phyloP scores from a whole-genome alignment of 2,797 vertebrate species.

The Rhinella marina region DNA sequence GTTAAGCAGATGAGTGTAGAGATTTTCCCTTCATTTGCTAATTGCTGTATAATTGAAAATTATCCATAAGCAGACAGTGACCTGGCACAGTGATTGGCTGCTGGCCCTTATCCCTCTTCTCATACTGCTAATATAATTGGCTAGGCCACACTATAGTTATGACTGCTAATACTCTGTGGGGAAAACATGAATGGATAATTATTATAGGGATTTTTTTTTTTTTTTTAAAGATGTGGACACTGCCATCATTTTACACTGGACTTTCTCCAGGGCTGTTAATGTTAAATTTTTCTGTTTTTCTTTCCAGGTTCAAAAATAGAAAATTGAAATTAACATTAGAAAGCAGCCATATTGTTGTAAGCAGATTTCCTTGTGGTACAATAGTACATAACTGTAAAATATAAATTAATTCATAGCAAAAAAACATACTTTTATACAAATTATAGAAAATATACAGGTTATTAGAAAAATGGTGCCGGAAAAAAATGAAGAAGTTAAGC shows the following conservation, averaged over 20 bases:
- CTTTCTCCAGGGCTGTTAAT: constrained; percentile 5
- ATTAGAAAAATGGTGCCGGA: background rate
- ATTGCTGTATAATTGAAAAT: constrained; percentile 68
- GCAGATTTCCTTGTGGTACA: background rate
- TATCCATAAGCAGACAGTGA: constrained; percentile 60
- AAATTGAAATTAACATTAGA: background rate
- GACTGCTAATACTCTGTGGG: constrained; percentile 69
- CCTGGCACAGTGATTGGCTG: constrained; percentile 70
- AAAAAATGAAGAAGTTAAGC: background rate
- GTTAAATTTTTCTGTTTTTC: constrained; percentile 20
- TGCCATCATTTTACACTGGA: constrained; percentile 72
- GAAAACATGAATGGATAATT: constrained; percentile 69
- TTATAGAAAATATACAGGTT: background rate
- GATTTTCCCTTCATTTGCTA: constrained; percentile 67
- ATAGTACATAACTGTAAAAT: background rate
- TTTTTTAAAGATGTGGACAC: constrained; percentile 71
- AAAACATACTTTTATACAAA: too few species aligned
- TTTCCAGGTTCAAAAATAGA: background rate
- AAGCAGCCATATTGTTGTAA: background rate
- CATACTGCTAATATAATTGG: constrained; percentile 64
- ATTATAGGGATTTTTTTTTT: constrained; percentile 70
- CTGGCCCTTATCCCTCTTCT: constrained; percentile 63
- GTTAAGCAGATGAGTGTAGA: constrained; percentile 62
- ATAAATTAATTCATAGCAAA: background rate
- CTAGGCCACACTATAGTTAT: constrained; percentile 63